These are phyloP conservation scores for Muscina levida DNA, from an alignment of 2,888 invertebrate species.

Conservation along the genomic window DNA sequence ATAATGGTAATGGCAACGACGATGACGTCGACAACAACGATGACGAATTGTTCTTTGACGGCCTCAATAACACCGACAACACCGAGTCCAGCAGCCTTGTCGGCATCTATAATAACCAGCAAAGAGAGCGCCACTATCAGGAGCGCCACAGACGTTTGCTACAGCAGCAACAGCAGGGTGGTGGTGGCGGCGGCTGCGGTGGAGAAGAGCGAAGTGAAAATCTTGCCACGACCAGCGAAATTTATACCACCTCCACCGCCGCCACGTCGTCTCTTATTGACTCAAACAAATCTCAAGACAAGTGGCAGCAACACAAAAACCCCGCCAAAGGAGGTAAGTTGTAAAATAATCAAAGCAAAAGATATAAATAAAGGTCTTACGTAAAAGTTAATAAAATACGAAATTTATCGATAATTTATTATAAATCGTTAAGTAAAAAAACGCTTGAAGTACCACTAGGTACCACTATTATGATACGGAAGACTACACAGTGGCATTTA, in stretches of 20 bases:
- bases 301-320: constrained; percentile 66
- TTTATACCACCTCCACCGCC: constrained; percentile 76
- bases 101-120: constrained; percentile 83
- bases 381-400: too few species aligned
- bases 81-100: constrained; percentile 81
- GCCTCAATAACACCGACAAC: constrained; percentile 71
- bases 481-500: too few species aligned
- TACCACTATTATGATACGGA: too few species aligned
- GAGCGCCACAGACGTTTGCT: constrained; percentile 70
- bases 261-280: constrained; percentile 78
- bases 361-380: too few species aligned
- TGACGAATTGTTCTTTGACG: constrained; percentile 77
- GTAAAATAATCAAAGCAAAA: too few species aligned
- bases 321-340: constrained; percentile 70
- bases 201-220: constrained; percentile 65
- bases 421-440: not conserved
- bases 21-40: constrained; percentile 75
- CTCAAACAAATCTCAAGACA: constrained; percentile 76
- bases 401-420: too few species aligned
- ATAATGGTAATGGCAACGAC: constrained; percentile 67
- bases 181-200: constrained; percentile 44
- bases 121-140: constrained; percentile 82
- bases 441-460: not conserved
- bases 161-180: constrained; percentile 46
- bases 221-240: constrained; percentile 73